Evolutionary conservation across 2,888 invertebrate species (phyloP).

Genomic region (Caenorhabditis sp.): DNA sequence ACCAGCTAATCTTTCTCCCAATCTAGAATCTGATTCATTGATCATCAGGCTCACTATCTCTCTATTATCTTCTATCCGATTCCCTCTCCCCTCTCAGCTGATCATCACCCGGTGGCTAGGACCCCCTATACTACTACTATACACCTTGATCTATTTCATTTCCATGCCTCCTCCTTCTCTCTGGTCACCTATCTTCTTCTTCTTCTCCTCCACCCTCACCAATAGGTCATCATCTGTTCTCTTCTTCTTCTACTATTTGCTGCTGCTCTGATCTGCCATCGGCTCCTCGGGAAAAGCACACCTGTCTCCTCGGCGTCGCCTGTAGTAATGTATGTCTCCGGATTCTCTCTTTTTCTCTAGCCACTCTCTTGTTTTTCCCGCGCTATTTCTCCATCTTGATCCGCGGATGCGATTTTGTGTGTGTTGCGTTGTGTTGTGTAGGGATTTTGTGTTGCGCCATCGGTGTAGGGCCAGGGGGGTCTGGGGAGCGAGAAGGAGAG

Average conservation of each 20-base stretch:
- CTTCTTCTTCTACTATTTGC: not conserved
- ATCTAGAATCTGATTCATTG: too few relatives aligned
- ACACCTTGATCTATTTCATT: conserved; percentile 11
- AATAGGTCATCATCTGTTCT: conserved; percentile 33
- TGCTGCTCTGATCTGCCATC: not conserved
- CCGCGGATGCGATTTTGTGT: too few relatives aligned
- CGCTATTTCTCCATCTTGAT: conserved; percentile 11
- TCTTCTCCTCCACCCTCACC: conserved; percentile 30
- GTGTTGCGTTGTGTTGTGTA: conserved; percentile 17
- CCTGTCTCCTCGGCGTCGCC: conserved; percentile 13
- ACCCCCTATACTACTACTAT: conserved; percentile 30
- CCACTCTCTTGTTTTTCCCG: conserved; percentile 29
- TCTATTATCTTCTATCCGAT: not conserved
- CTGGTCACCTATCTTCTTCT: conserved; percentile 28
- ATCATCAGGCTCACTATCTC: not conserved
- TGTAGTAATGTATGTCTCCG: conserved; percentile 25
- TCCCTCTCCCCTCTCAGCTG: conserved; percentile 18
- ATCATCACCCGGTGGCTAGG: conserved; percentile 14
- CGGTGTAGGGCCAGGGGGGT: not conserved
- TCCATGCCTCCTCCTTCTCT: not conserved
- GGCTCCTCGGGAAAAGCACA: conserved; percentile 17
- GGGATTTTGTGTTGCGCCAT: conserved; percentile 37
- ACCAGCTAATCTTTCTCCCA: too few relatives aligned
- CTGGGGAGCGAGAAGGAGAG: too few relatives aligned
- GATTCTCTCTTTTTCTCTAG: conserved; percentile 15